Percentiles rank a stretch among this genome's conserved stretches.
These are phyloP conservation scores for Fratercula arctica DNA, from an alignment of 2,797 vertebrate species.

Conservation along the genomic window DNA sequence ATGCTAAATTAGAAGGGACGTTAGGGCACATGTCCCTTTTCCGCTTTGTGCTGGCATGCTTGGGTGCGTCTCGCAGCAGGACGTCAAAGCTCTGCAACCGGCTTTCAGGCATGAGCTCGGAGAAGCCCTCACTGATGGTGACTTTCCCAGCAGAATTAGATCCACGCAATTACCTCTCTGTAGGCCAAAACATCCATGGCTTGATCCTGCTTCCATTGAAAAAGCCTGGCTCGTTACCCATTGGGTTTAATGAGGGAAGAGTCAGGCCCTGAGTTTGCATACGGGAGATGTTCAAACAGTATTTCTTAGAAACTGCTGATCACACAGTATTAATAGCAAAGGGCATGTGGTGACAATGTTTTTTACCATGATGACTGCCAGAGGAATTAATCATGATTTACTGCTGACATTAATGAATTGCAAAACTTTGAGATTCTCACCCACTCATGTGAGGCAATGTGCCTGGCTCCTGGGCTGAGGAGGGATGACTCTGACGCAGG, in stretches of 20 bases:
- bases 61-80: neutral
- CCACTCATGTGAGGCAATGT: constrained; percentile 19
- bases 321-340: neutral
- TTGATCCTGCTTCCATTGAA: neutral
- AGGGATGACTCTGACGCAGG: neutral
- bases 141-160: neutral
- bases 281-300: neutral
- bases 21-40: neutral
- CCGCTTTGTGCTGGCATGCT: fast-evolving
- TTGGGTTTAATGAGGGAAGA: neutral
- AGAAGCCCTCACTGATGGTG: neutral
- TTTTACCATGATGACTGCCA: neutral
- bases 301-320: constrained; percentile 34
- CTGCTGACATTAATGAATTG: constrained; percentile 17
- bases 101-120: fast-evolving
- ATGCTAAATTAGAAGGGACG: neutral
- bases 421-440: constrained; percentile 20
- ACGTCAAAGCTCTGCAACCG: neutral
- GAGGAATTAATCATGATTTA: constrained; percentile 57
- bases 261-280: neutral
- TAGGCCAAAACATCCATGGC: neutral
- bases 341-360: constrained; percentile 54
- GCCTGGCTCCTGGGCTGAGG: neutral
- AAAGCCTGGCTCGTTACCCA: neutral
- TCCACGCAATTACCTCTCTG: neutral